Base-by-base conservation (phyloP, 1,140 invertebrate species). In the Thereuonema tuberculata region DNA sequence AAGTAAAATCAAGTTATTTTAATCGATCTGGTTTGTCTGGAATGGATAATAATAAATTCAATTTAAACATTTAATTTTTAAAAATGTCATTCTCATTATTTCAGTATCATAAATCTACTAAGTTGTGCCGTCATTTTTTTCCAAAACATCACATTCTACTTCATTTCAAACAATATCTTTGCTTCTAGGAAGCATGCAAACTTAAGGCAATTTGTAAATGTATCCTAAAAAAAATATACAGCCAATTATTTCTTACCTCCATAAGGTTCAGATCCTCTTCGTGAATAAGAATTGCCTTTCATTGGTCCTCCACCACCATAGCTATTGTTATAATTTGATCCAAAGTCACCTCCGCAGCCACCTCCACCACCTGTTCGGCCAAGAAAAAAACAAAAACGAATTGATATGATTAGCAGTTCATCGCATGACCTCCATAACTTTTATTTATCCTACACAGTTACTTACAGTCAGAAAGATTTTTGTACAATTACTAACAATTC, bases 271-370 rank as follows among this genome's bases (percentile, higher is more conserved):
- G 48, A 50, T 5, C 48, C 48, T 24, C 48, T 50, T 21, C 21
- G 48, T 5, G 48, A 50, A 50, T 50, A 50, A 9, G 48, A 50
- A 5, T 20, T 20, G 9, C 48, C 48, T 50, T 50, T 50, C 48
- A 50, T 50, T 17, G 48, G 48, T 14, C 48, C 48, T 43, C 37
- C 37, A 50, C 48, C 48, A 24, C 48, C 48, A 50, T 50, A 50
- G 21, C 48, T 50, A 20, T 21, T 50, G 48, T 20, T 50, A 24
- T 50, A 50, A 50, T 50, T 50, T 12, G 48, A 50, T 20, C 48
- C 48, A 21, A 50, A 50, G 21, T 50, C 48, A 24, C 48, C 21
- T 50, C 48, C 48, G 5, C 48, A 50, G 9, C 48, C 48, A 50
- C 48, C 48, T 12, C 48, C 48, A 37, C 31, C 5, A 37, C 5